Conservation (phyloP, 1,140 invertebrate species). For the Nixonia krombeini region DNA sequence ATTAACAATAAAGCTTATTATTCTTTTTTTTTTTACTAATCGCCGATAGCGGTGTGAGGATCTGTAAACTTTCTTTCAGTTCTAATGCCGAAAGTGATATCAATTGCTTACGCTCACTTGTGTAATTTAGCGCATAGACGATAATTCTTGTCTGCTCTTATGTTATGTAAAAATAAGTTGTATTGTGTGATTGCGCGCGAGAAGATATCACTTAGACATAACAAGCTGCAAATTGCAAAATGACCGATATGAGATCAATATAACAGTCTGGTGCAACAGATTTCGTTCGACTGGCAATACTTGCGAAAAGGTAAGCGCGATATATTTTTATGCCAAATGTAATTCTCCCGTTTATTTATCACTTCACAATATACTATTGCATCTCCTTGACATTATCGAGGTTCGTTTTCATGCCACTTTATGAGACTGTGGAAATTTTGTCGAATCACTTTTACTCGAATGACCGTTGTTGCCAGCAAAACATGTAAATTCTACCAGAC, state of each 20-base stretch:
- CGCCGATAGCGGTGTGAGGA: background rate
- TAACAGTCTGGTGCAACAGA: too few relatives aligned
- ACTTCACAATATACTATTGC: background rate
- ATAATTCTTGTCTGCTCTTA: background rate
- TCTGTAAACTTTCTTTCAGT: background rate
- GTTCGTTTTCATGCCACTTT: too few relatives aligned
- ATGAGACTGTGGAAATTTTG: too few relatives aligned
- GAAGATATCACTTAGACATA: conserved; percentile 4
- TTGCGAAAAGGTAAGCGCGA: background rate
- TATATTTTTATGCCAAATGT: background rate
- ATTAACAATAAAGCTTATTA: background rate
- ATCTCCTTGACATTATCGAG: too few relatives aligned
- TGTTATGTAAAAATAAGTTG: background rate
- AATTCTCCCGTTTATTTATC: background rate
- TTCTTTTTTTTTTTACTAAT: conserved; percentile 1
- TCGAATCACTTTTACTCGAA: too few relatives aligned
- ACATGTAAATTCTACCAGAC: too few relatives aligned
- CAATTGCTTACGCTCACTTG: background rate
- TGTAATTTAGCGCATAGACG: background rate
- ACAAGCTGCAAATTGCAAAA: background rate
- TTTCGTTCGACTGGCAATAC: too few relatives aligned
- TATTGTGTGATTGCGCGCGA: background rate
- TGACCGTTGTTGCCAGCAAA: too few relatives aligned
- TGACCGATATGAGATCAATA: too few relatives aligned
- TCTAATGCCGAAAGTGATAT: background rate